Conservation (phyloP, 2,113 vertebrate species). For the Aspidoscelis tigris region DNA sequence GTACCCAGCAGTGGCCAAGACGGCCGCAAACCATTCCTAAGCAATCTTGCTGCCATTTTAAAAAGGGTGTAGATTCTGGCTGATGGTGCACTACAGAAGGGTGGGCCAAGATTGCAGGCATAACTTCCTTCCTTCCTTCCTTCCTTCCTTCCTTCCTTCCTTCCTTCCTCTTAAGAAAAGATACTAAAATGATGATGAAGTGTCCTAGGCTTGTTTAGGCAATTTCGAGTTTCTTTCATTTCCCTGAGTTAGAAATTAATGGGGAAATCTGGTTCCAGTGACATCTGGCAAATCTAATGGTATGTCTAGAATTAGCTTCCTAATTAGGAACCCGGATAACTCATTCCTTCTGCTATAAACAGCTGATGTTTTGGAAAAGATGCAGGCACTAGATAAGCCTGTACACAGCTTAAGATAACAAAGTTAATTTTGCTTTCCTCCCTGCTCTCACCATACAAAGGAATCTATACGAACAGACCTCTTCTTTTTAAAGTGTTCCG, state of each 20-base stretch:
- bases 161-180: not conserved
- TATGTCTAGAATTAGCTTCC: slow-evolving; percentile 24
- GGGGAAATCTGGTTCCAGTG: not conserved
- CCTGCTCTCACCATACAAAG: not conserved
- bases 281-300: slow-evolving; percentile 9
- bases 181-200: too few relatives aligned
- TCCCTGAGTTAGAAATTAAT: not conserved
- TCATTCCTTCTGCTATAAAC: slow-evolving; percentile 19
- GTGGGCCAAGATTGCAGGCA: not conserved
- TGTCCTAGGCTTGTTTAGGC: not conserved
- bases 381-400: not conserved
- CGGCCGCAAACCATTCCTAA: not conserved
- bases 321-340: slow-evolving; percentile 41
- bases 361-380: not conserved
- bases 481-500: slow-evolving; percentile 49
- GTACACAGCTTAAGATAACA: not conserved
- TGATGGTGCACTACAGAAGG: not conserved
- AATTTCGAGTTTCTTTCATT: not conserved
- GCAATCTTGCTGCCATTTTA: not conserved
- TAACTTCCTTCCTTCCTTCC: not conserved
- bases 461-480: slow-evolving; percentile 23
- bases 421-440: not conserved
- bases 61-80: not conserved
- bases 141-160: too few relatives aligned
- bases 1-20: not conserved